Base-by-base conservation (phyloP, 2,113 vertebrate genomes). In the Gavialis gangeticus region DNA sequence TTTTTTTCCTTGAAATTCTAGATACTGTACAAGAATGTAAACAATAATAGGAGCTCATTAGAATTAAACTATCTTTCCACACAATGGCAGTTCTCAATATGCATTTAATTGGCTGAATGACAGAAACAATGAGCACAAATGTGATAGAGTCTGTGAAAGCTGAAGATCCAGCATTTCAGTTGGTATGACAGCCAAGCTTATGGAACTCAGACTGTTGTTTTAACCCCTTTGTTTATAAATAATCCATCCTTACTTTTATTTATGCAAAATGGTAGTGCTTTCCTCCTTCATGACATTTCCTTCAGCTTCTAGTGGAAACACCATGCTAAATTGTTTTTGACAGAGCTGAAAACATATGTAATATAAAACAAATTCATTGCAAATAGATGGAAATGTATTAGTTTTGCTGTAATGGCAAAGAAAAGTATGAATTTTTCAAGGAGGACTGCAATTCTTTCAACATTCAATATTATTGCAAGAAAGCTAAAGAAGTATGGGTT, bases 41-140 rank as follows among this genome's bases (percentile, higher is more conserved):
- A 92, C 87, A 95, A 92, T 95, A 95, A 94, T 93, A 92, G 81
- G 57, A 92, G 28, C 87, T 97, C 91, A 94, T 96, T 94, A 96
- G 60, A 91, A 95, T 85, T 87, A 93, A 46, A 89, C 24, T 69
- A 66, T 95, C 10, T 91, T 91, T 75, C 73, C 28, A 92, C 30
- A 78, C 75, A 85, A 18, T 1, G 2, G 63, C 91, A 82, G 66
- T 64, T 87, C 79, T 92, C 88, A n/a, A 69, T 83, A 71, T 67
- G 87, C 75, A 89, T 90, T 94, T 97, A 97, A 95, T 93, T 97
- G 94, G 73, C 83, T 92, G 93, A 94, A 79, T 91, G 89, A 91
- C 91, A 86, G 81, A 84, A 16, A 1, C 0, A 0, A 77, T 18
- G 60, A 90, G 79, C 12, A 64, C 6, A 67, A 79, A 46, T 85